phyloP scores from a whole-genome alignment of 2,888 invertebrate genomes.

The Steinernema scapterisci region DNA sequence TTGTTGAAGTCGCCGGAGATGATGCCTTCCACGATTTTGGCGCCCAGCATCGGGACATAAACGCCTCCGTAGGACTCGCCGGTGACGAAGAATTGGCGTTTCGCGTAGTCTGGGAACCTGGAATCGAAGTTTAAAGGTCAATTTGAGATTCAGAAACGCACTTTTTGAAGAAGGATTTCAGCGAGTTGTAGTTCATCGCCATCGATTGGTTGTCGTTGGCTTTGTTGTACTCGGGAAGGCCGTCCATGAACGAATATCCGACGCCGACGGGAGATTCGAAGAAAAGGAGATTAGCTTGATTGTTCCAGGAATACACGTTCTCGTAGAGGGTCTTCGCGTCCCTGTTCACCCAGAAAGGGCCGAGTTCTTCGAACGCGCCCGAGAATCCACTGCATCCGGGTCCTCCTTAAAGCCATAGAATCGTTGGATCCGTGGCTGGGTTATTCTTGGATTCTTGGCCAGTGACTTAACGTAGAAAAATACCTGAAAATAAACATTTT shows the following conservation, averaged over 20 bases:
- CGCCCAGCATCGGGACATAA: slow-evolving; percentile 43
- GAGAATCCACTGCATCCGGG: slow-evolving; percentile 65
- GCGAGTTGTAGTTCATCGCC: slow-evolving; percentile 69
- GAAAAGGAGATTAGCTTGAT: slow-evolving; percentile 71
- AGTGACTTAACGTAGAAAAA: too few species aligned
- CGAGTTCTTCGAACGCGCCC: slow-evolving; percentile 56
- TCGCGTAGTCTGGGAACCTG: slow-evolving; percentile 34
- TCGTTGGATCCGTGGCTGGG: slow-evolving; percentile 68
- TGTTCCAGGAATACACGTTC: slow-evolving; percentile 67
- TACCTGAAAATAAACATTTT: too few species aligned
- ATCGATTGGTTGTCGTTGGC: slow-evolving; percentile 62
- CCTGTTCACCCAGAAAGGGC: slow-evolving; percentile 68
- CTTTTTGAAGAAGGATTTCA: slow-evolving; percentile 70
- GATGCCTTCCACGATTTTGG: slow-evolving; percentile 33
- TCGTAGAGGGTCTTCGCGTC: slow-evolving; percentile 61
- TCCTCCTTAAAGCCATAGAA: slow-evolving; percentile 70
- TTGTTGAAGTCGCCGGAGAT: slow-evolving; percentile 33
- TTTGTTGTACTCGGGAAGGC: slow-evolving; percentile 38
- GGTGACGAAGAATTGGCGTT: slow-evolving; percentile 40
- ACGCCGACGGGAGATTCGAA: slow-evolving; percentile 70
- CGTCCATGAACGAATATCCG: slow-evolving; percentile 64
- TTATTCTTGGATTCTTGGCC: slow-evolving; percentile 68
- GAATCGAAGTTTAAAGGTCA: background rate
- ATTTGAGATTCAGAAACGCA: slow-evolving; percentile 43
- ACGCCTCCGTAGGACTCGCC: slow-evolving; percentile 46